These are phyloP conservation scores for Tiliqua scincoides DNA, from an alignment of 2,113 vertebrate species.

Conservation along the genomic window DNA sequence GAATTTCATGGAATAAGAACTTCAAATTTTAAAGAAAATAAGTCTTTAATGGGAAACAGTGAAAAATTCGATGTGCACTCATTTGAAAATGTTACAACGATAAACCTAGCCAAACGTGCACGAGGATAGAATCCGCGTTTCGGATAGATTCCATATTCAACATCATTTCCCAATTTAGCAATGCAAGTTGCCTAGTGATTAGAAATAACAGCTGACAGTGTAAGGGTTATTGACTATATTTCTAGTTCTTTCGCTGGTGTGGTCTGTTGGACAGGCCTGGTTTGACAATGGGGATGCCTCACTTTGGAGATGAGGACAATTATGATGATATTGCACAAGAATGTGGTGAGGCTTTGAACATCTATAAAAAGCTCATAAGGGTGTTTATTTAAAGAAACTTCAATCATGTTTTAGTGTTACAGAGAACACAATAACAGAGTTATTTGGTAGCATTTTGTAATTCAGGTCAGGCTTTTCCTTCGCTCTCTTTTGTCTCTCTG, in stretches of 20 bases:
- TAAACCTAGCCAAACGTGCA: background rate
- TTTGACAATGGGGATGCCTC: background rate
- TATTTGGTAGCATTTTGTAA: background rate
- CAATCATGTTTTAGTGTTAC: rapidly evolving
- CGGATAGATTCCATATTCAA: background rate
- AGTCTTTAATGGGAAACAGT: slow-evolving; percentile 12
- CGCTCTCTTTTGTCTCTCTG: slow-evolving; percentile 20
- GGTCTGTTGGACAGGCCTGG: background rate
- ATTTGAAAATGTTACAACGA: slow-evolving; percentile 16
- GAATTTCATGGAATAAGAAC: background rate
- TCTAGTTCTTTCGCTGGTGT: slow-evolving; percentile 9
- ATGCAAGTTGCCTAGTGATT: rapidly evolving
- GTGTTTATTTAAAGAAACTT: slow-evolving; percentile 2
- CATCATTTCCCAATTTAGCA: background rate
- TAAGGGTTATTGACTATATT: background rate
- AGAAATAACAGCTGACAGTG: slow-evolving; percentile 10
- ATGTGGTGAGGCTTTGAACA: background rate
- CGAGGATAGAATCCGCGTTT: background rate
- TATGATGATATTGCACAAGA: background rate
- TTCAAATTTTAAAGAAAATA: background rate
- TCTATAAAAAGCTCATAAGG: background rate
- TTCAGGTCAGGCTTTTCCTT: slow-evolving; percentile 27
- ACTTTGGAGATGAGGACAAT: background rate
- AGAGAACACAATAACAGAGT: background rate
- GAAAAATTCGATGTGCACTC: background rate